Conservation (phyloP, 92 coral and sea anemone species). For the Actinernus sp. region DNA sequence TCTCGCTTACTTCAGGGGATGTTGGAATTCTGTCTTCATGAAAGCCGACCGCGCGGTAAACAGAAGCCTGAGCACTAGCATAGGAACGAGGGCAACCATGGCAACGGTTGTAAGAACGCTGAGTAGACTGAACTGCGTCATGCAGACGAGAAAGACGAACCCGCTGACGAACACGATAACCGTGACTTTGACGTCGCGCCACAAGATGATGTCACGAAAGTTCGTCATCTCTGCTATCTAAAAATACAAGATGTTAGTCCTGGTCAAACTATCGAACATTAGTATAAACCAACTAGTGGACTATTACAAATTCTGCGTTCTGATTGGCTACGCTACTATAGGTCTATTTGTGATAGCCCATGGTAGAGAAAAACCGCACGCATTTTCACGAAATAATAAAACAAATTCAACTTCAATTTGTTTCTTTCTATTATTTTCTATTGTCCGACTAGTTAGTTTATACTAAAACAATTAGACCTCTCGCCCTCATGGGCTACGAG, state of each 20-base stretch:
- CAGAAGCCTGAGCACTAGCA: constrained; percentile 85
- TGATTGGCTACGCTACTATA: no score
- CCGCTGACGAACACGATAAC: constrained; percentile 83
- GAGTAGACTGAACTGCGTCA: constrained; percentile 95
- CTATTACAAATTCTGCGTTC: no score
- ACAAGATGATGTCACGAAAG: constrained; percentile 80
- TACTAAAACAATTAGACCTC: no score
- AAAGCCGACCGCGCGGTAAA: constrained; percentile 86
- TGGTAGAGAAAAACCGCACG: no score
- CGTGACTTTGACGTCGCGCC: constrained; percentile 93
- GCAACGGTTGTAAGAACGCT: constrained; percentile 87
- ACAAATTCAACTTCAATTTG: no score
- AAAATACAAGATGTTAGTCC: not conserved
- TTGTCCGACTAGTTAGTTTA: no score
- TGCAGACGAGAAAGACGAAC: constrained; percentile 77
- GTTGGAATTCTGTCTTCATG: constrained; percentile 85
- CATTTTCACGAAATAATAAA: no score
- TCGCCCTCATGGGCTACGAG: no score
- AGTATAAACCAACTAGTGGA: no score
- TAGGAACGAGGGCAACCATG: constrained; percentile 88
- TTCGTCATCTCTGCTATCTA: constrained; percentile 11
- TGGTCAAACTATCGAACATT: no score
- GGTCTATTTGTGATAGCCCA: no score
- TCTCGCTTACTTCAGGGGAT: constrained; percentile 93
- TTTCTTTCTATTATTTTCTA: no score